phyloP scores from a whole-genome alignment of 2,113 vertebrate species.

The Procavia capensis region DNA sequence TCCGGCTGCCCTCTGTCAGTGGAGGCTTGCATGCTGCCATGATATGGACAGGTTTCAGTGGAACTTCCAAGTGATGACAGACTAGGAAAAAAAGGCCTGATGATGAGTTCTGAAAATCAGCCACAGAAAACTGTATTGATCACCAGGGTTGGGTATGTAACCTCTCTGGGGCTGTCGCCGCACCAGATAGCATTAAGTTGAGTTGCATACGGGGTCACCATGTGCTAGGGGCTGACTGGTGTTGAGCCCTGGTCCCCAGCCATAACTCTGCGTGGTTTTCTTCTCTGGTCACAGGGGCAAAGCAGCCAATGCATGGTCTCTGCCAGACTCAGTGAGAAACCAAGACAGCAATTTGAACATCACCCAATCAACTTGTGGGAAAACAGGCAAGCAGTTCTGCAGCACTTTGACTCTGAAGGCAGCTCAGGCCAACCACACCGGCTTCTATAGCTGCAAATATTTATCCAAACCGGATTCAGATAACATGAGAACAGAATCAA shows the following conservation, averaged over 20 bases:
- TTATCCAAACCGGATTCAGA: constrained; percentile 79
- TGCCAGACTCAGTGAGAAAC: constrained; percentile 88
- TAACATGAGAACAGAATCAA: constrained; percentile 85
- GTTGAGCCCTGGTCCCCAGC: constrained; percentile 69
- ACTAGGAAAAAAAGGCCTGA: neutral
- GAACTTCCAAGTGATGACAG: neutral
- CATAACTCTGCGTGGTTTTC: constrained; percentile 81
- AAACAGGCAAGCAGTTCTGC: constrained; percentile 88
- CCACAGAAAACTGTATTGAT: neutral
- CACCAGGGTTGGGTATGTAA: neutral
- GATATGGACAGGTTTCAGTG: neutral
- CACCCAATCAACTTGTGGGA: constrained; percentile 90
- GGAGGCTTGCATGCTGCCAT: neutral
- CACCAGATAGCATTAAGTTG: too few relatives aligned
- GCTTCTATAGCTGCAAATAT: constrained; percentile 93
- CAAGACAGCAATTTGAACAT: constrained; percentile 88
- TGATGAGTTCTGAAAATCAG: neutral
- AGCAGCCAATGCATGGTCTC: constrained; percentile 92
- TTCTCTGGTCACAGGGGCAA: constrained; percentile 91
- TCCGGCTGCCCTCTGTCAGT: neutral
- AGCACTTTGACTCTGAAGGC: constrained; percentile 90
- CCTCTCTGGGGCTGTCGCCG: too few relatives aligned
- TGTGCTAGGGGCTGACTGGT: neutral
- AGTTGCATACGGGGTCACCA: neutral
- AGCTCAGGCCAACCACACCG: constrained; percentile 91